A percentile compares a stretch with the other conserved stretches of the same genome.
phyloP scores from a whole-genome alignment of 2,113 vertebrate species.

The Trachemys scripta region DNA sequence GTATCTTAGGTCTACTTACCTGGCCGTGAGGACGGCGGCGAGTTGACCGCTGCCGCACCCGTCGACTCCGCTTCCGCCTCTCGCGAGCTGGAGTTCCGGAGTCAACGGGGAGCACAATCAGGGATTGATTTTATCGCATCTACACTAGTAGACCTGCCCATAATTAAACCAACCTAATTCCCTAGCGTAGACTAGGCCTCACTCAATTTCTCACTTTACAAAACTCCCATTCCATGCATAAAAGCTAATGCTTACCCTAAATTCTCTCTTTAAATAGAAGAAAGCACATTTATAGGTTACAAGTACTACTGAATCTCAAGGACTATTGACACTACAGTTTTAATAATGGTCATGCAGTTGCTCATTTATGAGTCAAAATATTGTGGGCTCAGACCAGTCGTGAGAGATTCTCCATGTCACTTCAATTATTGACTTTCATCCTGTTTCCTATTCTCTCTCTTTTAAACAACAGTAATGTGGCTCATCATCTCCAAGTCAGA shows the following conservation, averaged over 20 bases:
- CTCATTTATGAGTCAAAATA: not conserved
- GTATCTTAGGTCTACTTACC: too few relatives aligned
- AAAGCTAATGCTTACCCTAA: not conserved
- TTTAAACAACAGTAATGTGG: not conserved
- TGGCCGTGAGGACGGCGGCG: too few relatives aligned
- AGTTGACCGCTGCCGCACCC: too few relatives aligned
- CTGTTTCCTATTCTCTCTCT: not conserved
- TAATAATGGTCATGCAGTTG: not conserved
- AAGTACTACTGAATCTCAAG: not conserved
- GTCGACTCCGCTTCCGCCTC: too few relatives aligned
- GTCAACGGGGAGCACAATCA: too few relatives aligned
- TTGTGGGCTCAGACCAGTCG: not conserved
- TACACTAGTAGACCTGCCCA: too few relatives aligned
- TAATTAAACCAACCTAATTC: not conserved
- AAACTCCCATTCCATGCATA: not conserved
- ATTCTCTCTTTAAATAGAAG: not conserved
- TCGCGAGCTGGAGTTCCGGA: too few relatives aligned
- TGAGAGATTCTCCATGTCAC: not conserved
- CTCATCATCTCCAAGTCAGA: not conserved
- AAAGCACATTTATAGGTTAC: not conserved
- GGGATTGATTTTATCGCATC: too few relatives aligned
- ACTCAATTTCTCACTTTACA: not conserved
- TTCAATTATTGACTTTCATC: not conserved
- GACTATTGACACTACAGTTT: not conserved
- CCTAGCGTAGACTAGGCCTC: not conserved